phyloP scores from a whole-genome alignment of 2,888 invertebrate species.

The Chalcis sispes region DNA sequence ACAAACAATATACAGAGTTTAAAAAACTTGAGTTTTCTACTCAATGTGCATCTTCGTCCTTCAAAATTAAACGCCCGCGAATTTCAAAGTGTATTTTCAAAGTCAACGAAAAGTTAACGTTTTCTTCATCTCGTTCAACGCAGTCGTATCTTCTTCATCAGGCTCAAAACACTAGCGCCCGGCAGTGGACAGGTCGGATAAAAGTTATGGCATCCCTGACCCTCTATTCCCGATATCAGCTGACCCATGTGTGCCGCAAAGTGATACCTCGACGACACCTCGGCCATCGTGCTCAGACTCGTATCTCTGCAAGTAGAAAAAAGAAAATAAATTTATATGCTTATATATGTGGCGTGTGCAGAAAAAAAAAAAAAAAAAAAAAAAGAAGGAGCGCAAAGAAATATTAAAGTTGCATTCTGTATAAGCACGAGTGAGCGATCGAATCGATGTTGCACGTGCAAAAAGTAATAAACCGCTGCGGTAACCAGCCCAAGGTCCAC shows the following conservation, averaged over 20 bases:
- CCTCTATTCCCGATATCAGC: slow-evolving; percentile 81
- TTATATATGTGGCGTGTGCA: no score
- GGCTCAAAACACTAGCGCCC: slow-evolving; percentile 80
- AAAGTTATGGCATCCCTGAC: slow-evolving; percentile 83
- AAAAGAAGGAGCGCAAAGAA: background rate
- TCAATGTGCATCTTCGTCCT: background rate
- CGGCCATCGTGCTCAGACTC: slow-evolving; percentile 80
- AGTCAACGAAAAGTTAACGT: no score
- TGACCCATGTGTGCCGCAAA: slow-evolving; percentile 85
- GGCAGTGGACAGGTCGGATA: slow-evolving; percentile 82
- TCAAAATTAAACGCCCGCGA: no score
- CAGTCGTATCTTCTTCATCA: slow-evolving; percentile 68
- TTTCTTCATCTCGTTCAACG: slow-evolving; percentile 30
- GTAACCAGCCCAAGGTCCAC: slow-evolving; percentile 70
- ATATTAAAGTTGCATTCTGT: background rate
- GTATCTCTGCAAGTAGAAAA: slow-evolving; percentile 79
- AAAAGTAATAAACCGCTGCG: slow-evolving; percentile 25
- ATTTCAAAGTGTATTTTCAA: no score
- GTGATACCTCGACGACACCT: slow-evolving; percentile 81
- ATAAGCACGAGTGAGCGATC: no score
- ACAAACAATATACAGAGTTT: background rate
- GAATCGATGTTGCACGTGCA: slow-evolving; percentile 34
- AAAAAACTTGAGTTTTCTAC: background rate
- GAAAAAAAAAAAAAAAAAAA: slow-evolving; percentile 16
- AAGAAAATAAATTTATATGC: no score